These are phyloP conservation scores for Vimba vimba DNA, from an alignment of 2,113 vertebrate genomes.

Conservation along the genomic window DNA sequence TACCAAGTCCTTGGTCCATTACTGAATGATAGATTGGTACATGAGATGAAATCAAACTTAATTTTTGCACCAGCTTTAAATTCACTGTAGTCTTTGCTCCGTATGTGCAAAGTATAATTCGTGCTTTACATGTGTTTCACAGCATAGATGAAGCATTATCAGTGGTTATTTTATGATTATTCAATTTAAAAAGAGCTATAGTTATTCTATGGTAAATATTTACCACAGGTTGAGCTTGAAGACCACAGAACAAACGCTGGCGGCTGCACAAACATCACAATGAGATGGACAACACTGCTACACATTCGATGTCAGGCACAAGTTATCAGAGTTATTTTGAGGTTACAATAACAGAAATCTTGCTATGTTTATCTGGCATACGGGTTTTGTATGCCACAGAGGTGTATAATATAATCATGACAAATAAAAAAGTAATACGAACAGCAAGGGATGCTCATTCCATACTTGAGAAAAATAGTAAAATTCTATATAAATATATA, in stretches of 20 bases:
- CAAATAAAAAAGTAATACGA: not conserved
- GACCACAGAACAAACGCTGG: not conserved
- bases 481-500: slow-evolving; percentile 17
- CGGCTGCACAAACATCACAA: not conserved
- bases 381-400: not conserved
- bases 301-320: slow-evolving; percentile 2
- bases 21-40: not conserved
- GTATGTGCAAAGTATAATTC: not conserved
- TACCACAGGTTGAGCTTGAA: not conserved
- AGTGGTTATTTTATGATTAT: not conserved
- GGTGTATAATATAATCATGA: too few relatives aligned
- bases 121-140: not conserved
- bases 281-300: not conserved
- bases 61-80: not conserved
- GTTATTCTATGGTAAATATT: not conserved
- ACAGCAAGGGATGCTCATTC: not conserved
- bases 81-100: not conserved
- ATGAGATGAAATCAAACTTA: not conserved
- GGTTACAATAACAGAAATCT: not conserved
- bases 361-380: not conserved
- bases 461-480: not conserved
- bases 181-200: not conserved
- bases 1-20: slow-evolving; percentile 43
- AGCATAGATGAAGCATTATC: not conserved
- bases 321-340: not conserved